Evolutionary conservation across 2,113 vertebrate genomes (phyloP).

Genomic region (Mola mola): DNA sequence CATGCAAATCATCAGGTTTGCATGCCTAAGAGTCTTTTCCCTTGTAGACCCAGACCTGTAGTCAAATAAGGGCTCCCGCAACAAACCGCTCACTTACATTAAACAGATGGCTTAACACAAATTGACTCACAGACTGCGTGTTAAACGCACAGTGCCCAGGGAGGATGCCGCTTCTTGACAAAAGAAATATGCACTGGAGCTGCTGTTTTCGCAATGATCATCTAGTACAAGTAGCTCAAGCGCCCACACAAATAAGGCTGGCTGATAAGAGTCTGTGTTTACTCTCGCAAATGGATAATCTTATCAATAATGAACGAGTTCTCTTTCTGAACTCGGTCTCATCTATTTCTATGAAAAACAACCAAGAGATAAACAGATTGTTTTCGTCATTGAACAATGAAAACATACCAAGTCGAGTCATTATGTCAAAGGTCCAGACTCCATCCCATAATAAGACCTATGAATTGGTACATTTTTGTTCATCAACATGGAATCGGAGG

Average conservation of each 20-base stretch:
- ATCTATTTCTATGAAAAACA: conserved; percentile 39
- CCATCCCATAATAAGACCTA: background rate
- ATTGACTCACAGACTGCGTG: conserved; percentile 16
- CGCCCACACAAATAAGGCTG: conserved; percentile 53
- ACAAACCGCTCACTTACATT: conserved; percentile 39
- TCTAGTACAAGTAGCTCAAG: conserved; percentile 35
- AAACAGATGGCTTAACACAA: conserved; percentile 45
- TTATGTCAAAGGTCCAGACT: background rate
- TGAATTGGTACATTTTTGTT: too few species aligned
- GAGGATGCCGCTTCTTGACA: conserved; percentile 11
- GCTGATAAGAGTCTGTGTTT: conserved; percentile 55
- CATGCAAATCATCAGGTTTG: conserved; percentile 75
- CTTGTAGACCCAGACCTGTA: conserved; percentile 48
- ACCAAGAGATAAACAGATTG: conserved; percentile 23
- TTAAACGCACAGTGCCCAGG: conserved; percentile 1
- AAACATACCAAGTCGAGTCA: background rate
- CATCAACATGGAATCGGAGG: too few species aligned
- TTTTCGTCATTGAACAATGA: conserved; percentile 18
- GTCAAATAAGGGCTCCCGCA: conserved; percentile 71
- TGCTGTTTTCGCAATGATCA: conserved; percentile 32
- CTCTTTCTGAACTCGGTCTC: conserved; percentile 24
- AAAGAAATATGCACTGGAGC: conserved; percentile 1
- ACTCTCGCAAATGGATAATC: conserved; percentile 54
- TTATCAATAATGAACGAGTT: conserved; percentile 57
- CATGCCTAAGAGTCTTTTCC: conserved; percentile 53